Conservation (phyloP, 1,140 invertebrate genomes). For the Caerostris extrusa region DNA sequence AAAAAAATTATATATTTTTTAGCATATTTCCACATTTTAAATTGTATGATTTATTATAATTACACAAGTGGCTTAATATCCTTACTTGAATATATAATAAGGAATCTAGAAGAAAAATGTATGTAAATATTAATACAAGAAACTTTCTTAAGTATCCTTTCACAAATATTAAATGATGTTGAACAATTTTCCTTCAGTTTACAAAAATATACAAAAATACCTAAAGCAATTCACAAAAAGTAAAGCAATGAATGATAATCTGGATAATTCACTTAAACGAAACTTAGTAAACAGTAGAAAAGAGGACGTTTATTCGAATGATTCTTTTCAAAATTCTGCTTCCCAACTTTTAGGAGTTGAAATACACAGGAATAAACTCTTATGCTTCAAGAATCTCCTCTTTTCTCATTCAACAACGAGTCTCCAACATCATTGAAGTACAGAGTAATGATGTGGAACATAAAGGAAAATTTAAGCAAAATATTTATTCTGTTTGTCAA, state of each 20-base stretch:
- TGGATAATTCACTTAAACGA: neutral
- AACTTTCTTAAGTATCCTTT: too few species aligned
- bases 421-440: neutral
- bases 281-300: neutral
- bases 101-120: too few species aligned
- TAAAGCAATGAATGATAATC: too few species aligned
- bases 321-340: neutral
- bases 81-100: too few species aligned
- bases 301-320: neutral
- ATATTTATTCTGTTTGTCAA: conserved; percentile 35
- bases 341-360: neutral
- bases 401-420: conserved; percentile 29
- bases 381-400: conserved; percentile 17
- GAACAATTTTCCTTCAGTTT: too few species aligned
- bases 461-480: conserved; percentile 28
- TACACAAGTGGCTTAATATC: too few species aligned
- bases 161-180: too few species aligned
- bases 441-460: conserved; percentile 37
- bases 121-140: too few species aligned
- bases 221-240: neutral
- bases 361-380: neutral
- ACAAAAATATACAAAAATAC: neutral
- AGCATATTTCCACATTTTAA: too few species aligned
- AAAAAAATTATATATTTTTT: too few species aligned
- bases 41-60: too few species aligned